A percentile compares a stretch with the other conserved stretches of the same genome.
phyloP scores from a whole-genome alignment of 1,140 invertebrate genomes.

The Leptopilina boulardi region DNA sequence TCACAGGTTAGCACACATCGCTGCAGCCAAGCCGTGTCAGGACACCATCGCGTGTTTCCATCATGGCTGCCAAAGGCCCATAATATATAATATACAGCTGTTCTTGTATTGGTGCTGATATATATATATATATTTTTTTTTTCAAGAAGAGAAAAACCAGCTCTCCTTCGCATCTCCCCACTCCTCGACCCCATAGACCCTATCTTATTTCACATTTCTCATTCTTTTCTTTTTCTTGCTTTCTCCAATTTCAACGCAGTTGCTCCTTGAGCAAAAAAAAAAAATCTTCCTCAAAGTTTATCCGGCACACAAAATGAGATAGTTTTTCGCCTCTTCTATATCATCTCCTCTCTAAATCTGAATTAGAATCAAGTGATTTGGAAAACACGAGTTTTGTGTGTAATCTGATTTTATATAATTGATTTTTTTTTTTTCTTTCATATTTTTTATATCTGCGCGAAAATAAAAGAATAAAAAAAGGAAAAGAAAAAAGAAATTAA shows the following conservation, averaged over 20 bases:
- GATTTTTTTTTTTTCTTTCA: no score
- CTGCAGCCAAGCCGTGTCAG: conserved; percentile 35
- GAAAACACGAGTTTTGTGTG: no score
- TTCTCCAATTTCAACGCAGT: conserved; percentile 1
- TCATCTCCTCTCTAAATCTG: not conserved
- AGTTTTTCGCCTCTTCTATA: not conserved
- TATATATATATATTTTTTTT: conserved; percentile 17
- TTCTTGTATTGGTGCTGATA: conserved; percentile 48
- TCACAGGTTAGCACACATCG: conserved; percentile 70
- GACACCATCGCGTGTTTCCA: conserved; percentile 62
- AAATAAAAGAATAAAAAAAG: no score
- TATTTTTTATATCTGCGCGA: no score
- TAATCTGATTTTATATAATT: no score
- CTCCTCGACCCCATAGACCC: conserved; percentile 40
- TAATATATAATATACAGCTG: not conserved
- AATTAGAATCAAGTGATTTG: not conserved
- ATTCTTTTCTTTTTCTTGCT: conserved; percentile 46
- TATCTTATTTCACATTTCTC: conserved; percentile 49
- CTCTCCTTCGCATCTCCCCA: conserved; percentile 40
- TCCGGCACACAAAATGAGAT: not conserved
- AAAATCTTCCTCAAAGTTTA: not conserved
- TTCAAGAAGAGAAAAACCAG: conserved; percentile 50
- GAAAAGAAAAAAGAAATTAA: no score
- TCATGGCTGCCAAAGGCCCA: conserved; percentile 64
- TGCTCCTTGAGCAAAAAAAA: not conserved